Base-by-base conservation (phyloP, 1,140 invertebrate species). In the Psix sp. region DNA sequence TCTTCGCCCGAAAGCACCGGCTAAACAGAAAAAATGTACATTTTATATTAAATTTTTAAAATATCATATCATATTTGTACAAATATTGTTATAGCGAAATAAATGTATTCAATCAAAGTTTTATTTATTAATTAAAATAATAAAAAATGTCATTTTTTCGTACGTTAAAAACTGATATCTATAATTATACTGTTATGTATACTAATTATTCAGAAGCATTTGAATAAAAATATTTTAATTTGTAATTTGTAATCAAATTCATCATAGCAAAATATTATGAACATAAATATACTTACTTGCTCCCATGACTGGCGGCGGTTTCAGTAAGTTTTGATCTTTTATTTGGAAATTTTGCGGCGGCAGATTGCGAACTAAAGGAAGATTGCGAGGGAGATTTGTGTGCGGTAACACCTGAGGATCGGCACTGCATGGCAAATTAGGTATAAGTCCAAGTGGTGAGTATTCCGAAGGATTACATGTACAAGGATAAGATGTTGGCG, bases 281-380 rank as follows among this genome's bases (percentile, higher is more conserved):
- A 29, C 31, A 4, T 2, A 26, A 33, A 60, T 45, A 73, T 39
- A 89, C 90, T 89, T 81, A 95, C 94, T 93, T 74, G 93, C 93
- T 59, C 93, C 94, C 91, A 97, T 93, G 6, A 94, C 93, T 46
- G 93, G 92, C 1, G 96, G 96, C 29, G 96, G 96, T 84, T 97
- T 96, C 29, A 98, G 87, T 67, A 98, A 89, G 87, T 98, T 95
- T 78, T 96, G 95, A 88, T 98, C 95, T 82, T 97, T 97, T 56
- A 96, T 93, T 77, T 93, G 93, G 84, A 95, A 94, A 87, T 94
- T 94, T 77, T 94, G 92, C 5, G 92, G 93, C 33, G 92, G 92
- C 66, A 93, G 91, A 83, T 94, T 91, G 77, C 93, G 91, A 24
- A 94, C 88, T 66, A 93, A 87, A 39, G 93, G 93, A 80, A 94